phyloP scores from a whole-genome alignment of 2,113 vertebrate species.

The Piprites chloris region DNA sequence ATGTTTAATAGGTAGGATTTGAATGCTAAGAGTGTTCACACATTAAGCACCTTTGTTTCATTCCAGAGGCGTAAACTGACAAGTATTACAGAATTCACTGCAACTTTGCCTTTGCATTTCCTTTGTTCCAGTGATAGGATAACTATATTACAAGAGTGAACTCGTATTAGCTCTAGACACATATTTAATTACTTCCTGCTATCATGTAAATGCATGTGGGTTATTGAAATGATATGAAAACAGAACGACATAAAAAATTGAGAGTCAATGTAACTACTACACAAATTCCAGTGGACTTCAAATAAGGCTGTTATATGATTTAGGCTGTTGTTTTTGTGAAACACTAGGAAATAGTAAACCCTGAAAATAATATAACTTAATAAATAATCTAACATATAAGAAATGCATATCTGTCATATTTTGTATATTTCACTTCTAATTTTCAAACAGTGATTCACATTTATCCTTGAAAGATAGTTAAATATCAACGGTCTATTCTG shows the following conservation, averaged over 20 bases:
- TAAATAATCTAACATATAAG: neutral
- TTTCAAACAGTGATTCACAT: neutral
- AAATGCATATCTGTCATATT: neutral
- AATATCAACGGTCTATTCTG: neutral
- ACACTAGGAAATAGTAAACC: neutral
- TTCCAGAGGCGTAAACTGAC: constrained; percentile 29
- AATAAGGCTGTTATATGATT: neutral
- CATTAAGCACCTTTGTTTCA: constrained; percentile 36
- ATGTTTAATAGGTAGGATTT: constrained; percentile 48
- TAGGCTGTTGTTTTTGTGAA: neutral
- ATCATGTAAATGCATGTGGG: neutral
- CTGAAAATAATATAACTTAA: neutral
- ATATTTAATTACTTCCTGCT: neutral
- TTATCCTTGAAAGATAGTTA: neutral
- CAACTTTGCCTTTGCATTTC: neutral
- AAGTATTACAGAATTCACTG: neutral
- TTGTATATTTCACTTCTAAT: neutral
- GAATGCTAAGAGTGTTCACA: constrained; percentile 34
- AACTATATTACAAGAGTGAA: neutral
- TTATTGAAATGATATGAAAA: neutral
- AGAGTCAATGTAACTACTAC: neutral
- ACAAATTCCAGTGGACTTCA: neutral
- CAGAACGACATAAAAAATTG: neutral
- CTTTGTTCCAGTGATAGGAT: neutral
- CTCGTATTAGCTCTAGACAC: neutral